Evolutionary conservation across 2,888 invertebrate genomes (phyloP).

Genomic region (Dryadula phaetusa): DNA sequence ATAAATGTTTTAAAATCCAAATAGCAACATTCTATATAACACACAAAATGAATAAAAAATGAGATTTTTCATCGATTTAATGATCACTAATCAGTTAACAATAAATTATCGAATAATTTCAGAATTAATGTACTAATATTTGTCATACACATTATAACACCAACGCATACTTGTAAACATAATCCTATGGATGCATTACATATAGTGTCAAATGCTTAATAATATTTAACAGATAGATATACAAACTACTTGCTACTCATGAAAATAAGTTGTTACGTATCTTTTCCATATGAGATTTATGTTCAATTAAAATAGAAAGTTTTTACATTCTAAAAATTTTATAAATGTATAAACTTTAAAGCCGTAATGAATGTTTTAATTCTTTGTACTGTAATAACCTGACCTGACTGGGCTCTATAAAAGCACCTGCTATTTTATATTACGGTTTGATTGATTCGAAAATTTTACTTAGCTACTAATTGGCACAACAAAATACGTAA

Average conservation of each 20-base stretch:
- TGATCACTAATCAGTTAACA: constrained; percentile 20
- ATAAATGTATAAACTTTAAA: constrained; percentile 1
- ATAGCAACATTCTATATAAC: constrained; percentile 1
- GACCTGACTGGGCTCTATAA: constrained; percentile 8
- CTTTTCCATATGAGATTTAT: constrained; percentile 14
- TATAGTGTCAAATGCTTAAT: constrained; percentile 48
- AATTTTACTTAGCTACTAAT: constrained; percentile 9
- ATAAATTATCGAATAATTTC: constrained; percentile 19
- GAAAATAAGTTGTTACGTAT: constrained; percentile 35
- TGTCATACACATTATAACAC: constrained; percentile 18
- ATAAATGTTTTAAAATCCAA: constrained; percentile 2
- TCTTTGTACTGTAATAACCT: constrained; percentile 8
- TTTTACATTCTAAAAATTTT: background rate
- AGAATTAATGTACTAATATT: background rate
- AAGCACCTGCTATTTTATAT: constrained; percentile 22
- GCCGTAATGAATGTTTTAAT: constrained; percentile 11
- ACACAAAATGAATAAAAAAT: constrained; percentile 15
- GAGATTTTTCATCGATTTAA: constrained; percentile 2
- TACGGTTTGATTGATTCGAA: constrained; percentile 20
- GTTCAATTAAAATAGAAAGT: constrained; percentile 14
- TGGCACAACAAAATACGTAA: constrained; percentile 9
- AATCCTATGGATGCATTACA: constrained; percentile 44
- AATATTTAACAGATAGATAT: constrained; percentile 40
- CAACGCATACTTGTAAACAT: constrained; percentile 36
- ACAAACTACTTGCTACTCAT: background rate